A percentile compares a stretch with the other conserved stretches of the same genome.
Evolutionary conservation across 2,797 vertebrate genomes (phyloP).

Genomic region (Acomys russatus): DNA sequence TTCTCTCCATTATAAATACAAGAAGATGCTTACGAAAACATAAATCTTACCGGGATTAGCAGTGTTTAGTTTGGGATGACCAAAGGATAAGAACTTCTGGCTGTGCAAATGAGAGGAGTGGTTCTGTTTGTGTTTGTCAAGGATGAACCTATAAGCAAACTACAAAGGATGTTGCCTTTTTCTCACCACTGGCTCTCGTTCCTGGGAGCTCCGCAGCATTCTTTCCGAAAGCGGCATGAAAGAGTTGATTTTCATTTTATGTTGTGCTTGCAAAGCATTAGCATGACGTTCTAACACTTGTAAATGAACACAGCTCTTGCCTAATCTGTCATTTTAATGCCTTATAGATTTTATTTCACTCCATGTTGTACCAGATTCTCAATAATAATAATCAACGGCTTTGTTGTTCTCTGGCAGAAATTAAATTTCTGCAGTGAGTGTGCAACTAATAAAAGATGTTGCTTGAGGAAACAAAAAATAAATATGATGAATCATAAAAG

Average conservation of each 20-base stretch:
- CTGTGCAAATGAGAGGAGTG: slow-evolving; percentile 39
- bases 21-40: slow-evolving; percentile 45
- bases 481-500: slow-evolving; percentile 99
- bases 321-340: slow-evolving; percentile 99
- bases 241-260: slow-evolving; percentile 96
- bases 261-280: slow-evolving; percentile 97
- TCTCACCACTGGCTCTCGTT: slow-evolving; percentile 87
- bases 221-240: slow-evolving; percentile 92
- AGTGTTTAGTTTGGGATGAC: slow-evolving; percentile 74
- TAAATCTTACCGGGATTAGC: slow-evolving; percentile 67
- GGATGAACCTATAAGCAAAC: slow-evolving; percentile 80
- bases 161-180: slow-evolving; percentile 87
- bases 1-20: slow-evolving; percentile 62
- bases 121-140: slow-evolving; percentile 83
- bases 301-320: slow-evolving; percentile 97
- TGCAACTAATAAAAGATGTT: slow-evolving; percentile 99
- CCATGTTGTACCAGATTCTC: slow-evolving; percentile 97
- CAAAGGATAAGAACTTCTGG: slow-evolving; percentile 70
- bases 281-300: slow-evolving; percentile 99
- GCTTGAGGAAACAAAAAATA: slow-evolving; percentile 99
- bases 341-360: slow-evolving; percentile 99
- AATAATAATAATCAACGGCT: slow-evolving; percentile 99
- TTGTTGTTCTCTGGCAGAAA: slow-evolving; percentile 98
- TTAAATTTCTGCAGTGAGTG: slow-evolving; percentile 98
- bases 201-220: slow-evolving; percentile 88